phyloP scores from a whole-genome alignment of 1,140 invertebrate genomes.

The Lethocerus indicus region DNA sequence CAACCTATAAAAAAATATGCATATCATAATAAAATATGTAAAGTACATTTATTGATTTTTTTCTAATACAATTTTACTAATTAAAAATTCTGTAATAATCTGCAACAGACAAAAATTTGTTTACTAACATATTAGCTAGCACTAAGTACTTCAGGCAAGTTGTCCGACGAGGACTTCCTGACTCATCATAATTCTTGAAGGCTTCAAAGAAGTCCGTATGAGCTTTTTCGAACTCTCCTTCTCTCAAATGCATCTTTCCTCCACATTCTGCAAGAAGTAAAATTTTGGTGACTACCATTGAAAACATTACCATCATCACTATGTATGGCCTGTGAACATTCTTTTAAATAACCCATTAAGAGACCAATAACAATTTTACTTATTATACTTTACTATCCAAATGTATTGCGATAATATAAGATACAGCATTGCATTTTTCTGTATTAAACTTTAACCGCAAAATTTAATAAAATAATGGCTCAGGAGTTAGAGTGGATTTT shows the following conservation, averaged over 20 bases:
- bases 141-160: slow-evolving; percentile 98
- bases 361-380: too few relatives aligned
- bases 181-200: slow-evolving; percentile 99
- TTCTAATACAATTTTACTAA: slow-evolving; percentile 9
- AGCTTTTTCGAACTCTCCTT: slow-evolving; percentile 97
- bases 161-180: slow-evolving; percentile 90
- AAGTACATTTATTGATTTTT: too few relatives aligned
- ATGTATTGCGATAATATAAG: too few relatives aligned
- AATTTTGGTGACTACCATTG: not conserved
- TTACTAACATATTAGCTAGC: slow-evolving; percentile 82
- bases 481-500: too few relatives aligned
- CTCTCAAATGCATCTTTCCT: slow-evolving; percentile 98
- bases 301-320: not conserved
- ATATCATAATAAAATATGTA: not conserved
- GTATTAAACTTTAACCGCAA: too few relatives aligned
- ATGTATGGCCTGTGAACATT: not conserved
- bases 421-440: too few relatives aligned
- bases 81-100: not conserved
- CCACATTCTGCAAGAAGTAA: slow-evolving; percentile 69
- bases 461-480: too few relatives aligned
- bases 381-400: too few relatives aligned
- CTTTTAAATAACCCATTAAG: too few relatives aligned
- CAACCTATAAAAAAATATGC: slow-evolving; percentile 41
- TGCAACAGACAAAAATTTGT: too few relatives aligned
- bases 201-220: slow-evolving; percentile 99